Evolutionary conservation across 2,797 vertebrate species (phyloP), one percentile per base, ranked within the genome.

Genomic region (Tangara arthus): DNA sequence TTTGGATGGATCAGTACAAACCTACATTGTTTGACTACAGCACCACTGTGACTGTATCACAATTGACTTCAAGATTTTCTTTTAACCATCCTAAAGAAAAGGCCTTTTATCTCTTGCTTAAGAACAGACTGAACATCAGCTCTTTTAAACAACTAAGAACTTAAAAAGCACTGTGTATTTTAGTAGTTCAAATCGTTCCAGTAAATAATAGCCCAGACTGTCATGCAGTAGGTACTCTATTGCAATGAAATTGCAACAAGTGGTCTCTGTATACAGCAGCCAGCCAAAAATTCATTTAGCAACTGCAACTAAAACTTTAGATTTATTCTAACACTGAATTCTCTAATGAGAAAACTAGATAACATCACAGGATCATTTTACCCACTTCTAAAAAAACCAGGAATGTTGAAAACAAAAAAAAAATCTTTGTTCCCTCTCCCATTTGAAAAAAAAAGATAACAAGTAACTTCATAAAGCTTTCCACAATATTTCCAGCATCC

Each of bases 401-500:
- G 18, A 59, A 15, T 1, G 9, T 12, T 72, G 24, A 42, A 52
- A 80, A 80, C 34, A 9, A 56, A 55, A 8, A 15, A 64, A 20
- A 39, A 2, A 23, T 8, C 0, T 23, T 71, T 65, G 26, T 52
- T 16, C 10, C 78, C 2, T 37, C 26, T 81, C 46, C 3, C 9
- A 64, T 21, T 15, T 84, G 52, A 84, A 75, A 42, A 42, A 35
- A 53, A 59, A 24, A n/a, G 6, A 37, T 4, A 82, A n/a, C 32
- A 79, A 52, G 27, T 55, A 59, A 53, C 19, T 37, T 41, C 32
- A 70, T 26, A 64, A 80, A 85, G 49, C 26, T 22, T 89, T 39
- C 41, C 34, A 76, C 53, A 68, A 53, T 3, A 5, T 1, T 0
- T 15, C 12, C 47, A 78, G n/a, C 2, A 3, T 22, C 39, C 30